A percentile compares a stretch with the other conserved stretches of the same genome.
Evolutionary conservation across 2,888 invertebrate species (phyloP).

Genomic region (Neoitamus cyanurus): DNA sequence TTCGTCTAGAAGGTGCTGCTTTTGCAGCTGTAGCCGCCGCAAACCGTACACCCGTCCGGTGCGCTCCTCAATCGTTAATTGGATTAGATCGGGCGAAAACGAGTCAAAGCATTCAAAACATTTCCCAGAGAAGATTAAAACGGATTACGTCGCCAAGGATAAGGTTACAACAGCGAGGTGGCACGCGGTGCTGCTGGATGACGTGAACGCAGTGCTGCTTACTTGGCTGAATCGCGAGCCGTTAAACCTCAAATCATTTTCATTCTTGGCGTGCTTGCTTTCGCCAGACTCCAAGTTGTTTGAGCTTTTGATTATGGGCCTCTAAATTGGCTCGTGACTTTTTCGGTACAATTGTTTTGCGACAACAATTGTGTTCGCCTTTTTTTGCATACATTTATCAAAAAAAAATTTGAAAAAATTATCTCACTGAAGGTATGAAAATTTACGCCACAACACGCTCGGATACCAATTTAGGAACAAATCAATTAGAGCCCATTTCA

Average conservation of each 20-base stretch:
- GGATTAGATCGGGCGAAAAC: constrained; percentile 25
- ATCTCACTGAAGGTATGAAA: too few species aligned
- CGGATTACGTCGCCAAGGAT: constrained; percentile 23
- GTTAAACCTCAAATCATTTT: neutral
- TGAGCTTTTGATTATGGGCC: neutral
- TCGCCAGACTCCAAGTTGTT: neutral
- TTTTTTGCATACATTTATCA: too few species aligned
- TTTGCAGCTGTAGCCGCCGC: neutral
- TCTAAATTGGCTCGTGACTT: neutral
- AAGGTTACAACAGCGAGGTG: constrained; percentile 9
- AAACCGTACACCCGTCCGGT: neutral
- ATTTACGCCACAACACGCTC: too few species aligned
- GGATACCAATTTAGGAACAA: too few species aligned
- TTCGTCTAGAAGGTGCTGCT: neutral
- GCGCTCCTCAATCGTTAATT: constrained; percentile 21
- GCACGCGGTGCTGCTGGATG: neutral
- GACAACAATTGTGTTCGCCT: too few species aligned
- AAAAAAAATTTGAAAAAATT: too few species aligned
- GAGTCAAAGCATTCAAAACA: constrained; percentile 35
- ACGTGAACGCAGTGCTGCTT: neutral
- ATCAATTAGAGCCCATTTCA: too few species aligned
- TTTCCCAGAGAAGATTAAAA: constrained; percentile 25
- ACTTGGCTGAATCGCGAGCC: neutral
- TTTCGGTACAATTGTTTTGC: neutral
- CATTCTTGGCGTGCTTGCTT: neutral